A percentile compares a stretch with the other conserved stretches of the same genome.
Evolutionary conservation across 1,140 invertebrate species (phyloP).

Genomic region (Dendroctonus valens): DNA sequence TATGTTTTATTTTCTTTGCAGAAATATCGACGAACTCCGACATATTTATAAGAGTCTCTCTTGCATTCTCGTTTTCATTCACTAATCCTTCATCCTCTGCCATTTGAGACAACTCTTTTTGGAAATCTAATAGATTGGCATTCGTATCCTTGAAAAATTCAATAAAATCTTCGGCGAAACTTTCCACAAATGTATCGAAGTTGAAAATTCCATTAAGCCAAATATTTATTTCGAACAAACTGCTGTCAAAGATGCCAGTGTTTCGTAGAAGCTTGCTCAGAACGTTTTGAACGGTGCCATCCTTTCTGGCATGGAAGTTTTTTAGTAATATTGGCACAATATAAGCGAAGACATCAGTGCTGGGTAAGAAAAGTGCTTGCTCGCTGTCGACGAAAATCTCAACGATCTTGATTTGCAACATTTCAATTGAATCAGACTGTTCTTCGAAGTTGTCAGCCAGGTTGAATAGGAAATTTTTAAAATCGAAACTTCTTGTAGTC

Average conservation of each 20-base stretch:
- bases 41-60: constrained; percentile 31
- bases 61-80: constrained; percentile 9
- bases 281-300: constrained; percentile 50
- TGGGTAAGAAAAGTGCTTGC: constrained; percentile 56
- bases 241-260: constrained; percentile 62
- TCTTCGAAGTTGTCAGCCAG: constrained; percentile 46
- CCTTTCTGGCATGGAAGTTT: constrained; percentile 55
- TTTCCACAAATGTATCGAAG: constrained; percentile 46
- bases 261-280: constrained; percentile 58
- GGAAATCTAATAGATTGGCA: constrained; percentile 28
- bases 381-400: constrained; percentile 62
- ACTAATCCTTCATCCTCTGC: neutral
- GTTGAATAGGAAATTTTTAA: constrained; percentile 53
- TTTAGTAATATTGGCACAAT: constrained; percentile 59
- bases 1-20: constrained; percentile 16
- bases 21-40: constrained; percentile 1
- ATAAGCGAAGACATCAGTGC: constrained; percentile 59
- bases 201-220: constrained; percentile 59
- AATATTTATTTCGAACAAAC: constrained; percentile 63
- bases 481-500: constrained; percentile 46
- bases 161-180: constrained; percentile 50
- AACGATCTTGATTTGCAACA: constrained; percentile 65
- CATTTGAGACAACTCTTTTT: constrained; percentile 29
- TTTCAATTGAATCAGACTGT: constrained; percentile 39
- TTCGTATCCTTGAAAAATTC: constrained; percentile 29